Evolutionary conservation across 2,888 invertebrate genomes (phyloP).

Genomic region (Pandemis heparana): DNA sequence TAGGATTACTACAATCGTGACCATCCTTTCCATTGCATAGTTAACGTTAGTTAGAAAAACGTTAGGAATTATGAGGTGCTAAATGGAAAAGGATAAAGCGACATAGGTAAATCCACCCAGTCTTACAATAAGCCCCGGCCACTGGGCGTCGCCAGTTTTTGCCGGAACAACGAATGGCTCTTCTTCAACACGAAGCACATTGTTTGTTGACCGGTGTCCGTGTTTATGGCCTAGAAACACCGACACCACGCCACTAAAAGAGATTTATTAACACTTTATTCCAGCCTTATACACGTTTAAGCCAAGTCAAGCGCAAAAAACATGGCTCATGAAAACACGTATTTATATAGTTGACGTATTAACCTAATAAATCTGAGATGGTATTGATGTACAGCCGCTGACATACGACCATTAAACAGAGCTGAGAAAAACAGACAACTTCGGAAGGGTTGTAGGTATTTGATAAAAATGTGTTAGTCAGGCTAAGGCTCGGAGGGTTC

Average conservation of each 20-base stretch:
- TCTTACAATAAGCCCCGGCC: conserved; percentile 42
- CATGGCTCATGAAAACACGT: conserved; percentile 48
- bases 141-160: conserved; percentile 63
- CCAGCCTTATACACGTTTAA: conserved; percentile 53
- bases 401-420: neutral
- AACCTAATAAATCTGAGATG: conserved; percentile 44
- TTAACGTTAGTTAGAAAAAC: neutral
- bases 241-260: conserved; percentile 57
- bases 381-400: neutral
- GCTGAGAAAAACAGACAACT: neutral
- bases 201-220: conserved; percentile 71
- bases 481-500: too few species aligned
- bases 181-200: conserved; percentile 67
- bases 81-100: neutral
- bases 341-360: conserved; percentile 47
- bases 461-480: too few species aligned
- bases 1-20: neutral
- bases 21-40: neutral
- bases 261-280: conserved; percentile 67
- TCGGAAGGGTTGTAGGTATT: too few species aligned
- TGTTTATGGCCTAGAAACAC: conserved; percentile 70
- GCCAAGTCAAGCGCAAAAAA: conserved; percentile 61
- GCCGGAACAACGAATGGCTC: conserved; percentile 68
- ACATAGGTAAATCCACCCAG: conserved; percentile 20
- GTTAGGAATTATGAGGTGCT: too few species aligned